Conservation (phyloP, 1,140 invertebrate genomes). For the Harlomillsia oculata region DNA sequence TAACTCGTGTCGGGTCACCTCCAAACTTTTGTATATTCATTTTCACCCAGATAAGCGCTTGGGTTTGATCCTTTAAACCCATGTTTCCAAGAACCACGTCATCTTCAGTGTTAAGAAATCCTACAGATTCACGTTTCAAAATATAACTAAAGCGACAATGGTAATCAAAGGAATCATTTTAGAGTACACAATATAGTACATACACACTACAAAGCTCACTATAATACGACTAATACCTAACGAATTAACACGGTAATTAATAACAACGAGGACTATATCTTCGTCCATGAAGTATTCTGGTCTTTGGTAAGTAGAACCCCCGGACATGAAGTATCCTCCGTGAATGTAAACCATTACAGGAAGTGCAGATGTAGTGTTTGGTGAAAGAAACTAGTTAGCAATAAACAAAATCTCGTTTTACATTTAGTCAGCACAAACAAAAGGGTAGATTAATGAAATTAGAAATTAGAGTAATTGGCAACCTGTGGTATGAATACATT, state of each 20-base stretch:
- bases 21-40: slow-evolving; percentile 5
- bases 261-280: neutral
- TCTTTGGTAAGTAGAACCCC: slow-evolving; percentile 6
- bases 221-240: slow-evolving; percentile 1
- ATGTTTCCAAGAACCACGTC: neutral
- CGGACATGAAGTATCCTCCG: slow-evolving; percentile 7
- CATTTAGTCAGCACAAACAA: neutral
- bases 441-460: neutral
- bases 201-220: neutral
- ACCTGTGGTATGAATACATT: slow-evolving; percentile 42
- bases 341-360: slow-evolving; percentile 15
- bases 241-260: slow-evolving; percentile 3
- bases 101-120: slow-evolving; percentile 7
- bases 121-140: neutral
- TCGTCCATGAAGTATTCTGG: slow-evolving; percentile 14
- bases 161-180: neutral
- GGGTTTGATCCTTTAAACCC: slow-evolving; percentile 2
- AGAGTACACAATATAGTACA: neutral
- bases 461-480: neutral
- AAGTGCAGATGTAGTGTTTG: neutral
- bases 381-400: neutral
- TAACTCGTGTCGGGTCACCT: slow-evolving; percentile 26
- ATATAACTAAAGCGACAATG: neutral
- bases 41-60: slow-evolving; percentile 5
- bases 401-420: neutral